These are phyloP conservation scores for Nymphalis polychloros DNA, from an alignment of 2,888 invertebrate species.

Conservation along the genomic window DNA sequence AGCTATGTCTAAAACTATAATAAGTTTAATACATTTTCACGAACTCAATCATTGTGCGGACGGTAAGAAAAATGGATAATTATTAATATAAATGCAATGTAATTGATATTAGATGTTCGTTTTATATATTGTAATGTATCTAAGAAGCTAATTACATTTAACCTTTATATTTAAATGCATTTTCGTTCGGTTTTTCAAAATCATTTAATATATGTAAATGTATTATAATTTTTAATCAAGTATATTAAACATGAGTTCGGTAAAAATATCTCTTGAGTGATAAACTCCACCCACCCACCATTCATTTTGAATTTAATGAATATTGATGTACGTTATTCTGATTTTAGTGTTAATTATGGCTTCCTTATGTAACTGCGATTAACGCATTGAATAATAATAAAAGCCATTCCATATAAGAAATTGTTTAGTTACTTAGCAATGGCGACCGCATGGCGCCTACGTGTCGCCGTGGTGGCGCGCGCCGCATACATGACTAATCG, in stretches of 20 bases:
- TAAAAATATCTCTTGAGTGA: neutral
- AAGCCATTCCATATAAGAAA: conserved; percentile 45
- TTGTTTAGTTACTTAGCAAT: conserved; percentile 43
- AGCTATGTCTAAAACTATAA: conserved; percentile 10
- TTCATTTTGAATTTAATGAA: conserved; percentile 6
- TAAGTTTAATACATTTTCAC: neutral
- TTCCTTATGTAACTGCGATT: conserved; percentile 35
- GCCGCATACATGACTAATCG: conserved; percentile 59
- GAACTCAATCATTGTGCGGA: too few species aligned
- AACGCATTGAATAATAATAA: conserved; percentile 43
- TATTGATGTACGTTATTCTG: neutral
- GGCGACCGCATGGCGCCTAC: conserved; percentile 53
- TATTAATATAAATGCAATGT: too few species aligned
- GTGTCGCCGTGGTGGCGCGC: conserved; percentile 49
- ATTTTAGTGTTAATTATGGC: conserved; percentile 27
- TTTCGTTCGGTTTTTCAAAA: too few species aligned
- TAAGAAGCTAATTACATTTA: too few species aligned
- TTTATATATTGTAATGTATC: too few species aligned
- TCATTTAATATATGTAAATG: too few species aligned
- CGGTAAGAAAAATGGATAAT: too few species aligned
- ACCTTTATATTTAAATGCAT: too few species aligned
- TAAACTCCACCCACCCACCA: neutral
- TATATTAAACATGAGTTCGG: neutral
- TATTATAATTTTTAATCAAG: too few species aligned
- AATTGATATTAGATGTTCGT: too few species aligned